These are phyloP conservation scores for Halocynthia roretzi DNA, from an alignment of 23 tunicate genomes.

Conservation along the genomic window DNA sequence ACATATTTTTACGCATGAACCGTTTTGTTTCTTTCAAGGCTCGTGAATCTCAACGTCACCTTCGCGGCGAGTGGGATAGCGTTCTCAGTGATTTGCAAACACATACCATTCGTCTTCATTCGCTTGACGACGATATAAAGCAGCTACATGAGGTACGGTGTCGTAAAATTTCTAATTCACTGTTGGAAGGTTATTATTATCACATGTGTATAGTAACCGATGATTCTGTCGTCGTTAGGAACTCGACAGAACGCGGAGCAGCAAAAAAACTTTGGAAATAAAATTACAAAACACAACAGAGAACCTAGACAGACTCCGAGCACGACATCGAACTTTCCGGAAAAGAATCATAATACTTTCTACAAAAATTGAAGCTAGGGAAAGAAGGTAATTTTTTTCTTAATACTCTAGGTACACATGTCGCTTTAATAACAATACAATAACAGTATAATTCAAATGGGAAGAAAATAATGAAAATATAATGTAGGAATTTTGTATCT, in stretches of 20 bases:
- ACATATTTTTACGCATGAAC: neutral
- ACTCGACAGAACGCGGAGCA: constrained; percentile 26
- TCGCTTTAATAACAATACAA: too few species aligned
- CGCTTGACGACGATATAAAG: constrained; percentile 59
- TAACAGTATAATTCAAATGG: too few species aligned
- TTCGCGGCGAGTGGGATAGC: constrained; percentile 47
- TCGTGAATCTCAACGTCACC: constrained; percentile 44
- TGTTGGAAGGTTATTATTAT: neutral
- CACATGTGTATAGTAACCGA: neutral
- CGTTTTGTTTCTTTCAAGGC: constrained; percentile 21
- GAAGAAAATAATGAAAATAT: neutral
- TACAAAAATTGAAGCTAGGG: constrained; percentile 60
- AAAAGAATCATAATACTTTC: constrained; percentile 31
- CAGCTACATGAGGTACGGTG: constrained; percentile 42
- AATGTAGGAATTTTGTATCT: neutral
- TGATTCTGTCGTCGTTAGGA: constrained; percentile 30
- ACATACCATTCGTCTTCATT: constrained; percentile 43
- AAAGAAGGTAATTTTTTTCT: constrained; percentile 47
- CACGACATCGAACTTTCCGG: constrained; percentile 54
- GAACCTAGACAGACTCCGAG: constrained; percentile 38
- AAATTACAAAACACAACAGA: constrained; percentile 43
- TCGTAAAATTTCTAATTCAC: neutral
- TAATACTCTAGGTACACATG: neutral
- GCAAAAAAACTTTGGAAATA: constrained; percentile 49
- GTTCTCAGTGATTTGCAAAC: constrained; percentile 33